Evolutionary conservation across 1,140 invertebrate species (phyloP), one percentile per base, ranked within the genome.

Genomic region (Dysdera silvatica): DNA sequence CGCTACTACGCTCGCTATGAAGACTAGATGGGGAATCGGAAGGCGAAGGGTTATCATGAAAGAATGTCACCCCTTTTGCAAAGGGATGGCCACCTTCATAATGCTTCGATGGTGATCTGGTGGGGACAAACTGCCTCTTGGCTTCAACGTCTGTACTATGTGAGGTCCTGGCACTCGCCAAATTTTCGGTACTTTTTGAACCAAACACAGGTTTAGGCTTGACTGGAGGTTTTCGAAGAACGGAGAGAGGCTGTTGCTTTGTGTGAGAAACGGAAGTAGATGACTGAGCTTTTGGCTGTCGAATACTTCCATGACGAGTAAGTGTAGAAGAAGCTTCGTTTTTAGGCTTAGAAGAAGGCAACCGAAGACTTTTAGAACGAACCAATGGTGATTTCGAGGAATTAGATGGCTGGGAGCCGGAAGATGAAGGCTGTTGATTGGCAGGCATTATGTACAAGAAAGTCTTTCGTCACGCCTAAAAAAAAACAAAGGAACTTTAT

Each of bases 281-380:
- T 28, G 49, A 24, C 20, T 61, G 59, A 18, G 14, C 47, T 23
- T 33, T 55, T 0, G 61, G 43, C 2, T 16, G 41, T 29, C 61
- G 33, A 40, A 63, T 63, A 23, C 61, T 63, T 26, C 61, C 61
- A 63, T 63, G 61, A 3, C 61, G 29, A 40, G 52, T 56, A 24
- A 63, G n/a, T 18, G 52, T 63, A 18, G 41, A 55, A 8, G 41
- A 24, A 4, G 31, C 32, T 28, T 63, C 61, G 10, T 32, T 52
- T 40, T 63, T 63, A 24, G 61, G 61, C 32, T 41, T 55, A 7
- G 61, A 56, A 31, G 52, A 48, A 23, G 61, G 32, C 6, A 63
- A 23, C 26, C 61, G 26, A 18, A 63, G 26, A 41, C 61, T 63
- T 40, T 63, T 63, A 3, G 61, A 63, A 1, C 61, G 40, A 12